These are phyloP conservation scores for Pandion haliaetus DNA, from an alignment of 2,113 vertebrate species.

Conservation along the genomic window DNA sequence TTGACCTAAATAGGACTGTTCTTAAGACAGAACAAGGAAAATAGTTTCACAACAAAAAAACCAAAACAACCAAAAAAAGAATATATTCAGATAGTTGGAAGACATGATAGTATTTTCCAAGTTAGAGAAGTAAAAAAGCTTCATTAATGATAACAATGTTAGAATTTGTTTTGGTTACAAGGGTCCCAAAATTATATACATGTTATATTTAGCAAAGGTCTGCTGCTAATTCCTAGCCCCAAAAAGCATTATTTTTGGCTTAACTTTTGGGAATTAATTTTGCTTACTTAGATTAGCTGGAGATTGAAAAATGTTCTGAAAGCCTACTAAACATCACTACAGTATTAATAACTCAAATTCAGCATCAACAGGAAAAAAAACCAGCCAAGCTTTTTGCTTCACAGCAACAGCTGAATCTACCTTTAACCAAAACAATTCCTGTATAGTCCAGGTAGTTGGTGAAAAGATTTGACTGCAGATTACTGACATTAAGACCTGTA, in stretches of 20 bases:
- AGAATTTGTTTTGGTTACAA: not conserved
- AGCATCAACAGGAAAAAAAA: not conserved
- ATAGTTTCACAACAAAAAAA: not conserved
- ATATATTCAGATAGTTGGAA: not conserved
- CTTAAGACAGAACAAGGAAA: not conserved
- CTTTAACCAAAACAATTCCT: not conserved
- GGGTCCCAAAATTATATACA: not conserved
- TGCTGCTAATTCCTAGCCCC: not conserved
- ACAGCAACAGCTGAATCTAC: not conserved
- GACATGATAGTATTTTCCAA: not conserved
- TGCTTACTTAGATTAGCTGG: not conserved
- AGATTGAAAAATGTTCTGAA: not conserved
- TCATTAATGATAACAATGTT: not conserved
- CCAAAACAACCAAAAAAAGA: no score
- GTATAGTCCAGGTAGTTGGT: not conserved
- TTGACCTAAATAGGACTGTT: not conserved
- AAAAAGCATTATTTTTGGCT: not conserved
- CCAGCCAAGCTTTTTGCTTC: not conserved
- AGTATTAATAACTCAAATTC: not conserved
- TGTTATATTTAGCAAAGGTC: not conserved
- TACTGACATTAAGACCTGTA: not conserved
- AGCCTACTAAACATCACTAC: not conserved
- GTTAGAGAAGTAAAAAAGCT: not conserved
- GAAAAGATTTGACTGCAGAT: not conserved
- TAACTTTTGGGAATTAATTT: not conserved